These are phyloP conservation scores for Cyanoramphus novaezelandiae DNA, from an alignment of 2,113 vertebrate species.

Conservation along the genomic window DNA sequence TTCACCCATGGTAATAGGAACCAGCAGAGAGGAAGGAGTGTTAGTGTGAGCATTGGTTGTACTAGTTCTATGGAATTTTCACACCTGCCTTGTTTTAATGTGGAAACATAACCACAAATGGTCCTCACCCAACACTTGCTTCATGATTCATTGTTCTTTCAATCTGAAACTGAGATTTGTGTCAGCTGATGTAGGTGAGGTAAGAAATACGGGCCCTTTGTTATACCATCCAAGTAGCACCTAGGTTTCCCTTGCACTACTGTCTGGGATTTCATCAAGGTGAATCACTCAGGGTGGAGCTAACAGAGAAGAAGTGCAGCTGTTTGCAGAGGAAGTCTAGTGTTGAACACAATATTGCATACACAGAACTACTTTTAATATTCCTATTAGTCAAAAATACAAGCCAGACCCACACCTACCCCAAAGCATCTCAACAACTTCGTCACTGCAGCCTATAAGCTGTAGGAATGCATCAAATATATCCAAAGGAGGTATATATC, in stretches of 20 bases:
- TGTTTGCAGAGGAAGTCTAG: not conserved
- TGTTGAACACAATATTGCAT: not conserved
- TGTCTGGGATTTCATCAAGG: not conserved
- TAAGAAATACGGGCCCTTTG: not conserved
- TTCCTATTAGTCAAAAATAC: not conserved
- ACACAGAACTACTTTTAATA: not conserved
- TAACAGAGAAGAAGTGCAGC: not conserved
- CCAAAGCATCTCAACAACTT: not conserved
- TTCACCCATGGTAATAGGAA: slow-evolving; percentile 19
- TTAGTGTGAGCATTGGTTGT: not conserved
- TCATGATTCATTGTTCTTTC: not conserved
- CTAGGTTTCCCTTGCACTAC: not conserved
- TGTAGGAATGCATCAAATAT: not conserved
- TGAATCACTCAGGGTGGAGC: not conserved
- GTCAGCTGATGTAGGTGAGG: not conserved
- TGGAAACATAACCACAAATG: slow-evolving; percentile 45
- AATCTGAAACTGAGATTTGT: not conserved
- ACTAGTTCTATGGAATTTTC: slow-evolving; percentile 47
- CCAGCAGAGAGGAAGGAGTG: slow-evolving; percentile 14
- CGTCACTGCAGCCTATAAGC: not conserved
- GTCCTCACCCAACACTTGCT: not conserved
- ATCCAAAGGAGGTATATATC: not conserved
- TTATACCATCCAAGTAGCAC: not conserved
- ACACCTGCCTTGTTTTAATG: slow-evolving; percentile 56
- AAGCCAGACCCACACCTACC: not conserved